These are phyloP conservation scores for Horisme vitalbata DNA, from an alignment of 2,888 invertebrate genomes.

Conservation along the genomic window DNA sequence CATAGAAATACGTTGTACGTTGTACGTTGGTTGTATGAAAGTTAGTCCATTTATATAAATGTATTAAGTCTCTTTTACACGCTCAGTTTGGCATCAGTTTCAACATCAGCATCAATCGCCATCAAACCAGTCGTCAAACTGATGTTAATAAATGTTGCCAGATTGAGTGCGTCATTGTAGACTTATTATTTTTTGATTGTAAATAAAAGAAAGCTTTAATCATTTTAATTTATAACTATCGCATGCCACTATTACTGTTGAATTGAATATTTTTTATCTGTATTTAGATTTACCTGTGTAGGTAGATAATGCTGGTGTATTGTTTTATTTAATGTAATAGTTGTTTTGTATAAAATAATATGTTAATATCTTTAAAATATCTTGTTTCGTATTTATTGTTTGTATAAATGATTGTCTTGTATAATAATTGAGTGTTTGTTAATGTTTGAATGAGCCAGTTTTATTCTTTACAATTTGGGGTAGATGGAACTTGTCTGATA, in stretches of 20 bases:
- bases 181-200: conserved; percentile 9
- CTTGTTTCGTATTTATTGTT: conserved; percentile 12
- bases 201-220: conserved; percentile 26
- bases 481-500: conserved; percentile 1
- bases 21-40: too few species aligned
- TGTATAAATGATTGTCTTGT: conserved; percentile 11
- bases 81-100: too few species aligned
- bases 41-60: too few species aligned
- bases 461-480: conserved; percentile 8
- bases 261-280: not conserved
- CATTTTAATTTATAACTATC: conserved; percentile 22
- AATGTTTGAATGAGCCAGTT: not conserved
- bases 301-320: conserved; percentile 9
- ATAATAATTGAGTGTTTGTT: too few species aligned
- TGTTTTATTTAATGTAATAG: conserved; percentile 11
- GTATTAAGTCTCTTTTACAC: too few species aligned
- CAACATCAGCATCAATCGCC: too few species aligned
- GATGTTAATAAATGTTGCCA: not conserved
- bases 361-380: conserved; percentile 3
- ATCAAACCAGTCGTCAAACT: too few species aligned
- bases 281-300: conserved; percentile 13
- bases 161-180: not conserved
- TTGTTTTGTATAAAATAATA: conserved; percentile 24
- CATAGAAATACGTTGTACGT: too few species aligned
- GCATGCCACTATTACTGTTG: conserved; percentile 9